Conservation (phyloP, 2,113 vertebrate species). For the Colius striatus region DNA sequence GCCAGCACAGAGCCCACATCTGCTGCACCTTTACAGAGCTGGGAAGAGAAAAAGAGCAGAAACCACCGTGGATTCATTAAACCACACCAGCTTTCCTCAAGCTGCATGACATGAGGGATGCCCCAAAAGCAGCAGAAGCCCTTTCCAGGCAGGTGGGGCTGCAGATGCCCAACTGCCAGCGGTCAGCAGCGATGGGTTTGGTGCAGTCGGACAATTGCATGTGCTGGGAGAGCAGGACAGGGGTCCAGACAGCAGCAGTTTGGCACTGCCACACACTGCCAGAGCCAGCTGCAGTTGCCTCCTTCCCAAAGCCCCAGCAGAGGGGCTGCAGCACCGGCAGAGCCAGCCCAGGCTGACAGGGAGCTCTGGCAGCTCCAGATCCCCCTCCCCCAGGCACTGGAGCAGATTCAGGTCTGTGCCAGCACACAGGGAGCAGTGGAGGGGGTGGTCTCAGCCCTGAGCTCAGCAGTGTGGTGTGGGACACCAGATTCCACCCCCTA, state of each 20-base stretch:
- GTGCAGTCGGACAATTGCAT: neutral
- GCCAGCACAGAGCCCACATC: neutral
- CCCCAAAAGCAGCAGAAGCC: fast-evolving
- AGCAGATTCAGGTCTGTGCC: neutral
- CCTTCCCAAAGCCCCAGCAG: neutral
- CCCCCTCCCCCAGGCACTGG: neutral
- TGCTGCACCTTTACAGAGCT: neutral
- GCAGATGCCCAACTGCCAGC: fast-evolving
- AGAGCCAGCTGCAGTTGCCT: neutral
- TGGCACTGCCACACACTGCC: neutral
- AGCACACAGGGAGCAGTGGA: neutral
- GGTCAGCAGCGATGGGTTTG: neutral
- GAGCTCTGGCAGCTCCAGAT: neutral
- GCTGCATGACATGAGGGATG: neutral
- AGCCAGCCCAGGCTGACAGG: fast-evolving
- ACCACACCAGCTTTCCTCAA: neutral
- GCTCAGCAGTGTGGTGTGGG: neutral
- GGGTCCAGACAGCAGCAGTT: fast-evolving
- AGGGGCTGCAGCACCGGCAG: neutral
- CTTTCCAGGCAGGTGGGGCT: neutral
- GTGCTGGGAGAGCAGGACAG: fast-evolving
- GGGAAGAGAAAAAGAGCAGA: neutral
- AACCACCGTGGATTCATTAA: fast-evolving
- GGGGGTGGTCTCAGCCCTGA: neutral
- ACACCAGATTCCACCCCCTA: neutral